These are phyloP conservation scores for Gorsachius magnificus DNA, from an alignment of 2,797 vertebrate species.

Conservation along the genomic window DNA sequence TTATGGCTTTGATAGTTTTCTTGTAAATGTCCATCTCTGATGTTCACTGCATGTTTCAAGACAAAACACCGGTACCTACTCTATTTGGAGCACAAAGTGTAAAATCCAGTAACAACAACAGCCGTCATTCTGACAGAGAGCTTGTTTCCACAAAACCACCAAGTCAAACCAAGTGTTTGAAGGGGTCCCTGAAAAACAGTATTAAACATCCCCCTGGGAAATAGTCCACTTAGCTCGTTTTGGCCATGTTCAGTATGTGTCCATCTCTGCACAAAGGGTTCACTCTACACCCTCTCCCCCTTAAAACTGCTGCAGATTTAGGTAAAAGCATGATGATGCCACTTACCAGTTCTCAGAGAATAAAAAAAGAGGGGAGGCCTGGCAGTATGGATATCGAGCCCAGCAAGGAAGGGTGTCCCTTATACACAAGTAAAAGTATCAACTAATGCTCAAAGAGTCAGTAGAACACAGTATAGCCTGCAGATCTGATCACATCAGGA, in stretches of 20 bases:
- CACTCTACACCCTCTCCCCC: background rate
- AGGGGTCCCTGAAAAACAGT: background rate
- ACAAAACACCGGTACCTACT: background rate
- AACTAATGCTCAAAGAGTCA: background rate
- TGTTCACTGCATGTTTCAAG: background rate
- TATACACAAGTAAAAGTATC: background rate
- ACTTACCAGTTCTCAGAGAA: background rate
- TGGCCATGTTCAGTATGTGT: background rate
- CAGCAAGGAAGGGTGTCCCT: background rate
- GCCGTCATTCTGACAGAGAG: background rate
- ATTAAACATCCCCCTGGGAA: background rate
- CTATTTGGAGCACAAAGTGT: background rate
- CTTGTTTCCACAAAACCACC: background rate
- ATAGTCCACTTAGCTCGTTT: background rate
- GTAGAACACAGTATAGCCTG: background rate
- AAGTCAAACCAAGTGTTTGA: background rate
- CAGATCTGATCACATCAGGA: background rate
- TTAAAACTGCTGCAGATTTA: background rate
- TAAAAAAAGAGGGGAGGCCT: background rate
- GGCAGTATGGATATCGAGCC: fast-evolving
- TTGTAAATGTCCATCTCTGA: background rate
- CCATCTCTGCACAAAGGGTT: background rate
- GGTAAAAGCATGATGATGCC: background rate
- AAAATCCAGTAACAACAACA: background rate
- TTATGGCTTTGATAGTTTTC: background rate